These are phyloP conservation scores for Piaya cayana DNA, from an alignment of 2,113 vertebrate genomes.

Conservation along the genomic window DNA sequence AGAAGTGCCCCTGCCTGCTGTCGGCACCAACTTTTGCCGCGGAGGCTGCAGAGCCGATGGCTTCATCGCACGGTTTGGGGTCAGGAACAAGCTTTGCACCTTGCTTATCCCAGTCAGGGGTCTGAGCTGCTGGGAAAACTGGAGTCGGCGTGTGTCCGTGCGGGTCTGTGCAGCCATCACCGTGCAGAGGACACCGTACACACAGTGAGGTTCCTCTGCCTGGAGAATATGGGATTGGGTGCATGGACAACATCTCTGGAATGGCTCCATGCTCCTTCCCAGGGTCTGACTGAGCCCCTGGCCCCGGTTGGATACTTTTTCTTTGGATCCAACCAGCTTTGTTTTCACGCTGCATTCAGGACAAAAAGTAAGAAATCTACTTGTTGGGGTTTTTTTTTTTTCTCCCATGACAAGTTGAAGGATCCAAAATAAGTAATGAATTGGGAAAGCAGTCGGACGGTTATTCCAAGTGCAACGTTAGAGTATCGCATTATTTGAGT, in stretches of 20 bases:
- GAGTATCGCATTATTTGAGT: slow-evolving; percentile 27
- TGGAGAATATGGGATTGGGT: neutral
- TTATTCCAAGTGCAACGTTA: neutral
- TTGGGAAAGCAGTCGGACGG: neutral
- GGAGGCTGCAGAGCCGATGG: neutral
- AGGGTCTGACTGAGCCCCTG: neutral
- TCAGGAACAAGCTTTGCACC: neutral
- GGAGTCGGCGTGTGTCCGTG: neutral
- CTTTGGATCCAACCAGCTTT: neutral
- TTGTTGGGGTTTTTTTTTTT: neutral
- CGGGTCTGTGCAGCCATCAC: accelerated
- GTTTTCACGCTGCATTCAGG: neutral
- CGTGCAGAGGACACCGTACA: accelerated
- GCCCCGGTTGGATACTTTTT: neutral
- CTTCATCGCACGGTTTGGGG: neutral
- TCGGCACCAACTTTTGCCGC: neutral
- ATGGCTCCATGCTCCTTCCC: neutral
- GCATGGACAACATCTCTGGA: accelerated
- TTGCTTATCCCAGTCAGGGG: accelerated
- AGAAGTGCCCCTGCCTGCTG: neutral
- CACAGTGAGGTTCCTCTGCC: neutral
- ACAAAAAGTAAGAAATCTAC: slow-evolving; percentile 41
- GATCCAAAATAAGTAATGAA: slow-evolving; percentile 31
- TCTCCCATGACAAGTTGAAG: slow-evolving; percentile 1
- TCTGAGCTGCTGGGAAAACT: neutral